Evolutionary conservation across 2,113 vertebrate species (phyloP).

Genomic region (Stomatorhinus ivindoensis): DNA sequence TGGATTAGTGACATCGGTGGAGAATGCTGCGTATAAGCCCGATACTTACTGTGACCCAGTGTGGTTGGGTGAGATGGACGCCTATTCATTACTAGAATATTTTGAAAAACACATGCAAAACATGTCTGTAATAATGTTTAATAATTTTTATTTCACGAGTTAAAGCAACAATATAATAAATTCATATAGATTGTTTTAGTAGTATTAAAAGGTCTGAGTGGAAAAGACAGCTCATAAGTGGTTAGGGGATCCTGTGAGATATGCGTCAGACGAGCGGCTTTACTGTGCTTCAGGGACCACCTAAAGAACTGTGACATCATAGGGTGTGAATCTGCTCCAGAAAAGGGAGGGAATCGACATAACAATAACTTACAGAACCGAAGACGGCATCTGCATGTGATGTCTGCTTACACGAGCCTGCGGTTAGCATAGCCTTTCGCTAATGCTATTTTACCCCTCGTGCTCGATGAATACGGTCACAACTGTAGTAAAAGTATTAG

Average conservation of each 20-base stretch:
- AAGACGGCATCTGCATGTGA: background rate
- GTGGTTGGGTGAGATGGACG: background rate
- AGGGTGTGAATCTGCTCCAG: background rate
- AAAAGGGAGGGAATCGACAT: background rate
- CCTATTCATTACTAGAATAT: background rate
- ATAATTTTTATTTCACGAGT: background rate
- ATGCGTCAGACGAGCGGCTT: background rate
- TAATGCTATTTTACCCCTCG: background rate
- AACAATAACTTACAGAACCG: background rate
- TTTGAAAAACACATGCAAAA: background rate
- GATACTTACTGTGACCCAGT: background rate
- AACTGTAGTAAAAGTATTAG: background rate
- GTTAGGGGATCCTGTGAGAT: background rate
- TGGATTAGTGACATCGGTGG: background rate
- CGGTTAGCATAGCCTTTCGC: background rate
- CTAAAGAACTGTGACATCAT: background rate
- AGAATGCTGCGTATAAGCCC: background rate
- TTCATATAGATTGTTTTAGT: background rate
- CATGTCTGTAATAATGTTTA: background rate
- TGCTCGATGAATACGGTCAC: background rate
- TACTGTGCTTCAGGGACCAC: background rate
- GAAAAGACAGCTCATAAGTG: background rate
- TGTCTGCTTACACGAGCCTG: background rate
- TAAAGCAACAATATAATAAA: background rate
- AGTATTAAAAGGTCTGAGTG: background rate